Conservation (phyloP, 2,888 invertebrate genomes). For the Molorchus minor region DNA sequence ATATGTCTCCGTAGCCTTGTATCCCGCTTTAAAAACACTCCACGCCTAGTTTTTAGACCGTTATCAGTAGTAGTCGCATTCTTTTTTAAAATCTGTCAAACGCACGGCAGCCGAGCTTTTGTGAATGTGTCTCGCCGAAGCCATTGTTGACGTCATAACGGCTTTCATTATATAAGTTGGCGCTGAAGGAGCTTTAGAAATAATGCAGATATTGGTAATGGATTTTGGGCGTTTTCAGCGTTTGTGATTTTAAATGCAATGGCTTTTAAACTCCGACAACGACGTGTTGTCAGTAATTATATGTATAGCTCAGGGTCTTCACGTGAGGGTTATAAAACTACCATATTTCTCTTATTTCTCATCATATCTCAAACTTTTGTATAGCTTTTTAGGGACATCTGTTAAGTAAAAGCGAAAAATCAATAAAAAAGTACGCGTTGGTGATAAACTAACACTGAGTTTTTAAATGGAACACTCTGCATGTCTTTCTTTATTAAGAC, state of each 20-base stretch:
- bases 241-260: conserved; percentile 56
- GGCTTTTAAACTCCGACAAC: conserved; percentile 52
- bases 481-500: no score
- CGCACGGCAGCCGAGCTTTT: conserved; percentile 56
- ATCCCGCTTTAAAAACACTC: conserved; percentile 23
- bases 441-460: no score
- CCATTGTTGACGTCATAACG: conserved; percentile 59
- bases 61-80: conserved; percentile 45
- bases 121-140: conserved; percentile 58
- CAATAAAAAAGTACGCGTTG: no score
- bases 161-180: conserved; percentile 62
- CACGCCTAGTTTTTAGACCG: conserved; percentile 37
- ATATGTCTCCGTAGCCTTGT: conserved; percentile 14
- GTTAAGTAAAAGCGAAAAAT: no score
- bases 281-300: conserved; percentile 14
- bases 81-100: conserved; percentile 62
- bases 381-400: no score
- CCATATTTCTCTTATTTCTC: no score
- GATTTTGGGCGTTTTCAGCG: conserved; percentile 58
- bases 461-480: no score
- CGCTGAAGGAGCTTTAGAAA: conserved; percentile 59
- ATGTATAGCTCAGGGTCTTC: no score
- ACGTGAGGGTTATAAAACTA: no score
- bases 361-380: no score
- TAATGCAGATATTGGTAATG: conserved; percentile 63